These are phyloP conservation scores for Hypotaenidia okinawae DNA, from an alignment of 2,797 vertebrate genomes.

Conservation along the genomic window DNA sequence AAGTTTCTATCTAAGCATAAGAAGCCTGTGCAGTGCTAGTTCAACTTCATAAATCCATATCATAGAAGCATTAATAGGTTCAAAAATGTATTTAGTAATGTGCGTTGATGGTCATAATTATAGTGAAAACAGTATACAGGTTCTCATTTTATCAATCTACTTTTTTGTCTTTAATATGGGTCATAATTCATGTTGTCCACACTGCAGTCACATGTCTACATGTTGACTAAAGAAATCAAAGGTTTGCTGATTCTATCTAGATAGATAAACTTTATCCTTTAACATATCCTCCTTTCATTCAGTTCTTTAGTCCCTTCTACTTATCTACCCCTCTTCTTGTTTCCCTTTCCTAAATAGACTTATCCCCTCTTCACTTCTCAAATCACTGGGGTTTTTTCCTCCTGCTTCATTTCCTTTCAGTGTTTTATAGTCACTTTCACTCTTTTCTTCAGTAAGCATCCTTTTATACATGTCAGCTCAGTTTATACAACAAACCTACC, in stretches of 20 bases:
- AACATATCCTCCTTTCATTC: conserved; percentile 63
- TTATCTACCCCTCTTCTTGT: neutral
- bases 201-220: conserved; percentile 19
- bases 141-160: neutral
- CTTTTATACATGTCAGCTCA: neutral
- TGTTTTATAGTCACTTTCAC: neutral
- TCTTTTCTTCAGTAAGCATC: neutral
- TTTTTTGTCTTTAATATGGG: neutral
- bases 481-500: neutral
- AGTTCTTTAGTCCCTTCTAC: neutral
- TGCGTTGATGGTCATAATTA: neutral
- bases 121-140: neutral
- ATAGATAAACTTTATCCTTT: conserved; percentile 57
- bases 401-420: neutral
- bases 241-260: conserved; percentile 34
- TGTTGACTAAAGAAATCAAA: conserved; percentile 47
- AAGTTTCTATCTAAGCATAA: neutral
- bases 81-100: neutral
- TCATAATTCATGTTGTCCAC: conserved; percentile 48
- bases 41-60: neutral
- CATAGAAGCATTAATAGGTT: neutral
- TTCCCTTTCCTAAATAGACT: conserved; percentile 1
- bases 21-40: neutral
- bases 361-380: neutral
- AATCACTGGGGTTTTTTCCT: neutral